These are phyloP conservation scores for Mastomys natalensis DNA, from an alignment of 2,113 vertebrate genomes.

Conservation along the genomic window DNA sequence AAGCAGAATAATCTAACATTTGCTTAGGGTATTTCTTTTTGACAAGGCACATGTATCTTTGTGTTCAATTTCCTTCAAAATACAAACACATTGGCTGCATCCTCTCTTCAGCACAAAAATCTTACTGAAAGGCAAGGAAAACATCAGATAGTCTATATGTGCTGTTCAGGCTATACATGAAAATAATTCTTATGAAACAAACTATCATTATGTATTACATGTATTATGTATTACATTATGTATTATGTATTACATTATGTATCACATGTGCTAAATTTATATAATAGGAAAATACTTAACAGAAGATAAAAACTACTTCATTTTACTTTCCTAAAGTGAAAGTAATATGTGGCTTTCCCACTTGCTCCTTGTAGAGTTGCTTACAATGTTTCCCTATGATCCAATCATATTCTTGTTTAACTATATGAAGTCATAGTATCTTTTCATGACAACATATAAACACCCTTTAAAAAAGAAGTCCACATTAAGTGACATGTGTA, in stretches of 20 bases:
- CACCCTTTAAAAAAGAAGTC: not conserved
- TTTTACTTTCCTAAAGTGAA: slow-evolving; percentile 43
- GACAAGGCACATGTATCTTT: not conserved
- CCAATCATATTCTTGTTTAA: not conserved
- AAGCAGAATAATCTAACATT: not conserved
- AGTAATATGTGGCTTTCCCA: not conserved
- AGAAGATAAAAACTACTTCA: not conserved
- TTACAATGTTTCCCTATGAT: not conserved
- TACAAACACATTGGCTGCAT: not conserved
- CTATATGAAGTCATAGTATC: not conserved
- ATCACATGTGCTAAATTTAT: not conserved
- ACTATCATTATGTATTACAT: not conserved
- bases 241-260: not conserved
- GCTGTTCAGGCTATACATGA: not conserved
- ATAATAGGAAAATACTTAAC: not conserved
- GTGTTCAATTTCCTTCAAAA: not conserved
- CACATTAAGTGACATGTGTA: not conserved
- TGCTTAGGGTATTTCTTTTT: not conserved
- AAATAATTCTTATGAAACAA: not conserved
- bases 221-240: too few species aligned
- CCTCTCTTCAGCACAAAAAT: not conserved
- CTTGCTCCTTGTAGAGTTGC: not conserved
- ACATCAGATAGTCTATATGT: not conserved
- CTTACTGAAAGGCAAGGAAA: not conserved
- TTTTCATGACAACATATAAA: not conserved